Base-by-base conservation (phyloP, 2,888 invertebrate species). In the Alsophila aescularia region DNA sequence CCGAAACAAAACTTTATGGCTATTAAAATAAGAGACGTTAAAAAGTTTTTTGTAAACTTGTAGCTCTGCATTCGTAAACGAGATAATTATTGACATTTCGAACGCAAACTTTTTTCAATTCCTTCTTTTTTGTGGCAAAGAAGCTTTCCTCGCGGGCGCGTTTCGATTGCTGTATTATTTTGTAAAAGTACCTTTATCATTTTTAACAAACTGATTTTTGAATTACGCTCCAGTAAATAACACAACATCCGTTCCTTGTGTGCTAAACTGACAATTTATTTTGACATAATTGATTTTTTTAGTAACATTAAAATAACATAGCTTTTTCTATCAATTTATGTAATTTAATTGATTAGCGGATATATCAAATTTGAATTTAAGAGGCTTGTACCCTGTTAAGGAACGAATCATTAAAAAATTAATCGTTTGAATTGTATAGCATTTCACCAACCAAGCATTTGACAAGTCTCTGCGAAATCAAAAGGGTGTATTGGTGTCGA, bases 1-100 rank as follows among this genome's bases (percentile, higher is more conserved):
- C 15, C 16, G 0, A 65, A 50, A 60, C 10, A 35, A 14, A 57
- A 68, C 66, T 62, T 66, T 76, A 60, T 15, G 0, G 0, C 0
- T 0, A 8, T 15, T 0, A 3, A 9, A n/a, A 60, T 71, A 77
- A 39, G 57, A 61, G 58, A 52, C 7, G 67, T 58, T 21, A 14
- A 55, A 7, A 13, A 32, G 27, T 45, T 34, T 32, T 56, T 53
- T 57, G 29, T 40, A 52, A 50, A 47, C 49, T 49, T 52, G 60
- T 58, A 75, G 66, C 69, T 65, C 61, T 67, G 72, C 48, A 77
- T 77, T 78, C 69, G 78, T 69, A 75, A 81, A 82, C 77, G 75
- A 81, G 83, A 82, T 87, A 88, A 88, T 87, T 79, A 80, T 83
- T 81, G 73, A 78, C 73, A 83, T 85, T 86, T 83, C 73, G 82